A percentile compares a stretch with the other conserved stretches of the same genome.
These are phyloP conservation scores for Ichneumoninae sp. DNA, from an alignment of 2,888 invertebrate species.

Conservation along the genomic window DNA sequence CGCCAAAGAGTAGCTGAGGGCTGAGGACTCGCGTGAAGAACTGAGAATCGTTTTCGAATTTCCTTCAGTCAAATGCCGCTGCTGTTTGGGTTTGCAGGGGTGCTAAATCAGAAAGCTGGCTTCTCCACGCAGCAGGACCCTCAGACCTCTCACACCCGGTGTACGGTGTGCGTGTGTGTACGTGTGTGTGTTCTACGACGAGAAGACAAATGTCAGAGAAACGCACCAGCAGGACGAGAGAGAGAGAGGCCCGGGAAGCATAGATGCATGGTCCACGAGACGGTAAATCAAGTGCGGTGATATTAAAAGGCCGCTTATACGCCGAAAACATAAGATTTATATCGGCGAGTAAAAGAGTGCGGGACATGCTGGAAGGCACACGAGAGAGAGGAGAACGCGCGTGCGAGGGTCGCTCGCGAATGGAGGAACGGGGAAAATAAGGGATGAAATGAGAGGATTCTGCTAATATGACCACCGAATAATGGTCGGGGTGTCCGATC, in stretches of 20 bases:
- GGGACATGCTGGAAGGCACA: constrained; percentile 32
- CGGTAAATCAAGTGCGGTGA: constrained; percentile 83
- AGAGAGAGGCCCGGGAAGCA: constrained; percentile 44
- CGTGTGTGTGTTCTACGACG: constrained; percentile 30
- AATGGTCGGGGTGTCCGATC: constrained; percentile 20
- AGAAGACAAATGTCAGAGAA: constrained; percentile 78
- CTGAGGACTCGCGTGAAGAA: neutral
- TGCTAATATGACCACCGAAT: constrained; percentile 55
- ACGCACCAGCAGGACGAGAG: constrained; percentile 61
- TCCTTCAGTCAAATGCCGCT: constrained; percentile 75
- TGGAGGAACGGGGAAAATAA: constrained; percentile 46
- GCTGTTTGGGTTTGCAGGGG: constrained; percentile 46
- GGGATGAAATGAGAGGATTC: constrained; percentile 53
- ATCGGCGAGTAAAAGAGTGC: constrained; percentile 70
- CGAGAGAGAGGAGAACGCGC: constrained; percentile 42
- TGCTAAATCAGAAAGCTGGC: constrained; percentile 75
- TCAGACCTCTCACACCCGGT: constrained; percentile 60
- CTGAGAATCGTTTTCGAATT: neutral
- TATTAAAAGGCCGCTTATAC: constrained; percentile 84
- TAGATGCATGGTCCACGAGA: constrained; percentile 79
- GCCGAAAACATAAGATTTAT: constrained; percentile 83
- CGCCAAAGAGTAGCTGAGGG: no score
- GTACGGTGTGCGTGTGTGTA: constrained; percentile 60
- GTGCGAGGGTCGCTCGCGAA: constrained; percentile 52
- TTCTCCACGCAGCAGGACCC: constrained; percentile 66